Conservation (phyloP, 2,113 vertebrate species). For the Myrmecophaga tridactyla region DNA sequence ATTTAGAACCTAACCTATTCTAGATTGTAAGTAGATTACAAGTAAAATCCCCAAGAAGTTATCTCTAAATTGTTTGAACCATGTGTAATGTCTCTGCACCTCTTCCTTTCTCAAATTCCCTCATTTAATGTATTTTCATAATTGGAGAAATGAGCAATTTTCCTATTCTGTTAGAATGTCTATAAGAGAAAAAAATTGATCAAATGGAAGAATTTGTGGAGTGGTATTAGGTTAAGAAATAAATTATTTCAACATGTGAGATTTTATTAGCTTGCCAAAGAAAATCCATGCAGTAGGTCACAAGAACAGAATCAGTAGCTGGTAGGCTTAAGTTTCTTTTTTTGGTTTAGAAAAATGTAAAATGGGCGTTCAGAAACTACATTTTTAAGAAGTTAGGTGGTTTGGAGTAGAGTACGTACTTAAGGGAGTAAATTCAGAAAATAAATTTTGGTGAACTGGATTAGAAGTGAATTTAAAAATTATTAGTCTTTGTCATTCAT, state of each 20-base stretch:
- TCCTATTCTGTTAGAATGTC: conserved; percentile 62
- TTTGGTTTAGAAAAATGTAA: conserved; percentile 54
- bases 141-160: conserved; percentile 70
- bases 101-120: conserved; percentile 48
- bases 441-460: conserved; percentile 3
- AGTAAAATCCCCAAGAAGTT: conserved; percentile 6
- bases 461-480: conserved; percentile 36
- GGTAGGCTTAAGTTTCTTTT: conserved; percentile 70
- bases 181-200: conserved; percentile 72
- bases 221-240: conserved; percentile 67
- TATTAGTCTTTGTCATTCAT: conserved; percentile 9
- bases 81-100: background rate
- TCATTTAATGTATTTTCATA: conserved; percentile 62
- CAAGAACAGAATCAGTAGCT: conserved; percentile 60
- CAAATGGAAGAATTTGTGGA: conserved; percentile 69
- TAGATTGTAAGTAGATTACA: conserved; percentile 34
- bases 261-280: conserved; percentile 73
- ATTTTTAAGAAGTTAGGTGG: conserved; percentile 34
- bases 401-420: conserved; percentile 47
- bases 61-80: conserved; percentile 36
- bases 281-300: conserved; percentile 75
- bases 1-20: background rate
- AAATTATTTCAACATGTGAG: conserved; percentile 76
- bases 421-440: conserved; percentile 45
- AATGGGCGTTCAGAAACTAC: conserved; percentile 32